These are phyloP conservation scores for Ischnura elegans DNA, from an alignment of 2,888 invertebrate genomes.

Conservation along the genomic window DNA sequence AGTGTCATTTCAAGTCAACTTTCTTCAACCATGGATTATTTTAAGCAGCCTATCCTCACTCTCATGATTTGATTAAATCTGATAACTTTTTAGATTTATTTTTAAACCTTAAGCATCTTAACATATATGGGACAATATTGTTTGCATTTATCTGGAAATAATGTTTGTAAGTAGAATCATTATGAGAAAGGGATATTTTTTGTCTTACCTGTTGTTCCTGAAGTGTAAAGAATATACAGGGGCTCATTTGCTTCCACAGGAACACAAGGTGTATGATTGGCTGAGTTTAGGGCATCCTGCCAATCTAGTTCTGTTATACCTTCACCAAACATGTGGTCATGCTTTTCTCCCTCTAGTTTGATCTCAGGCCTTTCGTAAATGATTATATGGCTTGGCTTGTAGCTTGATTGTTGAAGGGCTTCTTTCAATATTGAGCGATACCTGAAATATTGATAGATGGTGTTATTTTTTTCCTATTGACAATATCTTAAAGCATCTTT, in stretches of 20 bases:
- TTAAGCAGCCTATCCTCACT: no score
- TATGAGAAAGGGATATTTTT: background rate
- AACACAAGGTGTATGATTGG: constrained; percentile 88
- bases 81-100: no score
- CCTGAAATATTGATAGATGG: constrained; percentile 74
- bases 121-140: no score
- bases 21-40: no score
- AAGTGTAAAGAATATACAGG: constrained; percentile 94
- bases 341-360: constrained; percentile 83
- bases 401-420: constrained; percentile 85
- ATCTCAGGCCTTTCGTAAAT: constrained; percentile 85
- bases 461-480: no score
- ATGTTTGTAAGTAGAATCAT: background rate
- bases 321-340: constrained; percentile 78
- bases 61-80: no score
- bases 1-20: no score
- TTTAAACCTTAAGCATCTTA: no score
- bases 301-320: constrained; percentile 80
- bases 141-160: no score
- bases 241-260: constrained; percentile 94
- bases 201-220: constrained; percentile 87
- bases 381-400: constrained; percentile 89
- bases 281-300: constrained; percentile 85
- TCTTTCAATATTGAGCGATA: constrained; percentile 91
- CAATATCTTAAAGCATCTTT: no score